A percentile compares a stretch with the other conserved stretches of the same genome.
Evolutionary conservation across 2,888 invertebrate genomes (phyloP).

Genomic region (Halictus ligatus): DNA sequence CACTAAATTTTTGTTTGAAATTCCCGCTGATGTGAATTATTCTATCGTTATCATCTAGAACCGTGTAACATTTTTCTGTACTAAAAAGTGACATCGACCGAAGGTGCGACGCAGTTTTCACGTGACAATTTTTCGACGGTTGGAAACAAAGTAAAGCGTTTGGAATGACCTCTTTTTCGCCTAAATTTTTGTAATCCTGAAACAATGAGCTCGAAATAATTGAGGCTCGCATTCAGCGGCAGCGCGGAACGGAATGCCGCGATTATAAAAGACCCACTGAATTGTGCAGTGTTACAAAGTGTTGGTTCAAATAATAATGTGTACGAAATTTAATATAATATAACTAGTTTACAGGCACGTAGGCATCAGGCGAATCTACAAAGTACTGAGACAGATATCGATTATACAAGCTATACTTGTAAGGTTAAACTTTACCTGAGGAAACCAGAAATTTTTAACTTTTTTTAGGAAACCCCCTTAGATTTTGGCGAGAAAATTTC

Average conservation of each 20-base stretch:
- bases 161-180: neutral
- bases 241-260: no score
- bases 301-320: neutral
- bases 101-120: neutral
- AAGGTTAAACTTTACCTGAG: no score
- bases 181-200: neutral
- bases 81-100: conserved; percentile 3
- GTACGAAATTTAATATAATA: neutral
- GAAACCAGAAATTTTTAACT: no score
- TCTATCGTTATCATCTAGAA: neutral
- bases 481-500: no score
- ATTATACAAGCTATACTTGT: no score
- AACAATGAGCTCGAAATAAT: conserved; percentile 9
- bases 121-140: neutral
- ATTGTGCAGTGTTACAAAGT: neutral
- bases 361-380: no score
- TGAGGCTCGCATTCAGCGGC: neutral
- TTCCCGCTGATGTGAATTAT: neutral
- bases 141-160: neutral
- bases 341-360: neutral
- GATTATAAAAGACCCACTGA: neutral
- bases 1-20: conserved; percentile 12
- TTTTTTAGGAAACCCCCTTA: no score
- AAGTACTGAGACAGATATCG: no score
- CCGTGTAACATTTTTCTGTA: conserved; percentile 23